Evolutionary conservation across 2,113 vertebrate genomes (phyloP), one percentile per base, ranked within the genome.

Genomic region (Leucopternis melanops): DNA sequence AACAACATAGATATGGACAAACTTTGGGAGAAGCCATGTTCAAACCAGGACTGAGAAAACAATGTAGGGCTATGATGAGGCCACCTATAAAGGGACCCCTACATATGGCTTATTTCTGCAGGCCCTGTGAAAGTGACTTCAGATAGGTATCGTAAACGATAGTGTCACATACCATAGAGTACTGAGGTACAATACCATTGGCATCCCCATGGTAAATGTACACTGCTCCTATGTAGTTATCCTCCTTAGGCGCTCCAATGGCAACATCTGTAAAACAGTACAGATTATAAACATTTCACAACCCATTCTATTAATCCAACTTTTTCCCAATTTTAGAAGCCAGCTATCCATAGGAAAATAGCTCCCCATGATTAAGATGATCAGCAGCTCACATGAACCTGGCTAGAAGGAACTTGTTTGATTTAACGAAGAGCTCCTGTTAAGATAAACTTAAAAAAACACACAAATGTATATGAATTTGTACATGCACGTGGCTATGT

Each of bases 121-220:
- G 27, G 42, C 13, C 42, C 20, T 45, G 11, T 25, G 4, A 52
- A 81, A 52, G 38, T 42, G 34, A 47, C 38, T 82, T 87, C 54
- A 79, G 62, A 32, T 3, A 25, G 16, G 13, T n/a, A 66, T 52
- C 3, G 0, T 22, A 45, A 78, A 65, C 8, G 5, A 44, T 6
- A 77, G 27, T 1, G 3, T n/a, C 81, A 95, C 75, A 97, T 98
- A 99, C 99, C 99, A 99, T 99, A 36, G 99, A 99, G 95, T 99
- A 99, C 90, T 98, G 99, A 65, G 96, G 98, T 73, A 98, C 95
- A 14, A 99, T 98, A 78, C 99, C 99, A 42, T 81, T 29, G 32
- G 97, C 82, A 8, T 99, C 98, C 3, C 99, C 99, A 4, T 99
- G 99, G 86, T 99, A 99, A 96, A 99, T 99, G 67, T 99, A 99